A percentile compares a stretch with the other conserved stretches of the same genome.
Conservation (phyloP, 2,113 vertebrate species). For the Pelodiscus sinensis region DNA sequence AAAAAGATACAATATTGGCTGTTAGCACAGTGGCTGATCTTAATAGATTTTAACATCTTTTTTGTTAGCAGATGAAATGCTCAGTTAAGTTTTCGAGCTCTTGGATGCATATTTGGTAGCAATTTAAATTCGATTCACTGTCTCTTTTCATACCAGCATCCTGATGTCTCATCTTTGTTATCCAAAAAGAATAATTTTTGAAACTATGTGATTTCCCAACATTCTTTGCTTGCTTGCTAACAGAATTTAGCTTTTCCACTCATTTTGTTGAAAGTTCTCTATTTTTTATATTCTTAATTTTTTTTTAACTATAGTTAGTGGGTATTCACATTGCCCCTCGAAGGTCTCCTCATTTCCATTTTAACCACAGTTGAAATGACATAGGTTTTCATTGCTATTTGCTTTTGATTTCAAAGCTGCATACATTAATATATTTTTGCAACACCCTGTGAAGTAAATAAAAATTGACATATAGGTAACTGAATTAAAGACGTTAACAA, state of each 20-base stretch:
- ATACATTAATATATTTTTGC: neutral
- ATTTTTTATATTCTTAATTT: neutral
- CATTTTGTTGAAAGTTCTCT: slow-evolving; percentile 6
- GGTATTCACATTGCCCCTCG: neutral
- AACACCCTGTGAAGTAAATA: neutral
- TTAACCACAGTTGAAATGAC: neutral
- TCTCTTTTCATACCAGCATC: neutral
- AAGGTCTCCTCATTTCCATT: neutral
- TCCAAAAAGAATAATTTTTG: neutral
- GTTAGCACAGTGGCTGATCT: neutral
- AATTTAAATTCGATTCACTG: neutral
- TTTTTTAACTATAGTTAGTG: slow-evolving; percentile 25
- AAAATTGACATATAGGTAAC: neutral
- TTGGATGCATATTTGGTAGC: neutral
- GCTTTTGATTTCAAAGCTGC: neutral
- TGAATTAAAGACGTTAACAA: slow-evolving; percentile 14
- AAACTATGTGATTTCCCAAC: neutral
- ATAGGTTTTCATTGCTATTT: neutral
- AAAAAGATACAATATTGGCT: neutral
- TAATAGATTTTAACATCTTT: neutral
- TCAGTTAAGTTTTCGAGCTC: neutral
- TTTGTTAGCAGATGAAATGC: neutral
- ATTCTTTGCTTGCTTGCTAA: neutral
- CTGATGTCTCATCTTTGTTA: neutral
- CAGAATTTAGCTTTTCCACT: neutral